Base-by-base conservation (phyloP, 2,113 vertebrate genomes). In the Orcinus orca region DNA sequence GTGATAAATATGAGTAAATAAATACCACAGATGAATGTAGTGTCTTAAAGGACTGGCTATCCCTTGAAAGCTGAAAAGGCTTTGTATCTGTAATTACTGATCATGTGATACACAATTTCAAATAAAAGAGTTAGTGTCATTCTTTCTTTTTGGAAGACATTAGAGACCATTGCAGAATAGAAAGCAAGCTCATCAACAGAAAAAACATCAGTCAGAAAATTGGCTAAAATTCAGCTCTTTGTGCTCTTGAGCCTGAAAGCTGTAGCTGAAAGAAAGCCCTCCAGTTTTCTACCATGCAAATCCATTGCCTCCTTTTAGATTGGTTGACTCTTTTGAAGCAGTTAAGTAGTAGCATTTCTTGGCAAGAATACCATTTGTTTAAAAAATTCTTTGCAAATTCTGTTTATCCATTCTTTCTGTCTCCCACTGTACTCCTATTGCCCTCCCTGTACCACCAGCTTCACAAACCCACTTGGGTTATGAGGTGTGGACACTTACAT, bases 1-100 rank as follows among this genome's bases (percentile, higher is more conserved):
- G 38, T 89, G 95, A 86, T 97, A 85, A 90, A 88, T 88, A 55
- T 44, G 88, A 92, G 80, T 96, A 95, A 97, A 94, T 93, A 81
- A 97, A 94, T 92, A 76, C 50, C n/a, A 41, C 65, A 41, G n/a
- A 73, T 81, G 88, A 93, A 88, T 76, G 21, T 53, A 90, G 74
- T 74, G 50, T 96, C 92, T 97, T 82, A n/a, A 82, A 92, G 92
- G 31, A 95, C 55, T 95, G 90, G 60, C 50, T 80, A 21, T 73
- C 33, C 6, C 74, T 96, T 90, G 77, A 84, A 88, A 97, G 63
- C 73, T 29, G 76, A 83, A 97, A 95, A 94, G 96, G 65, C 87
- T 95, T 98, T 97, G 90, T 97, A 88, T 96, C 47, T 79, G 4
- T 96, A 97, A 96, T 97, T 98, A 83, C 96, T 21, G 87, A 90